These are phyloP conservation scores for Beris chalybata DNA, from an alignment of 2,888 invertebrate species.

Conservation along the genomic window DNA sequence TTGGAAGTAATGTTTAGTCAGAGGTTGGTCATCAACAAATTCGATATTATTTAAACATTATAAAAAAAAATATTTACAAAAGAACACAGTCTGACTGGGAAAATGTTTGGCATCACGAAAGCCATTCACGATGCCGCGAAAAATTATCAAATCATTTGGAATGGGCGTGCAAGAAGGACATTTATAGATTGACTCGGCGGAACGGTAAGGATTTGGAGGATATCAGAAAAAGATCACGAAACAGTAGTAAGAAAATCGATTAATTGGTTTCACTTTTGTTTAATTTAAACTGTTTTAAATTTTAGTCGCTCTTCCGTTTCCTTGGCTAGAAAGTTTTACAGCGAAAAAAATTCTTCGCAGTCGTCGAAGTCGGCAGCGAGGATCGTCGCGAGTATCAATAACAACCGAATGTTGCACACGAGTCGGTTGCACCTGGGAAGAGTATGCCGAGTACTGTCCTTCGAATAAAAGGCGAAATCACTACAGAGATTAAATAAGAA, in stretches of 20 bases:
- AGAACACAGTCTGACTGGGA: constrained; percentile 64
- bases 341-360: constrained; percentile 50
- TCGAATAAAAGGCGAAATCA: constrained; percentile 59
- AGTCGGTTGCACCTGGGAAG: constrained; percentile 65
- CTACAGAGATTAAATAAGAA: constrained; percentile 32
- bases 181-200: constrained; percentile 60
- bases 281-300: constrained; percentile 35
- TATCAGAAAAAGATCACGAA: constrained; percentile 29
- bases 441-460: constrained; percentile 67
- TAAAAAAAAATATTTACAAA: constrained; percentile 8
- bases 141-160: constrained; percentile 61
- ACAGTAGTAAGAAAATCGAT: constrained; percentile 19
- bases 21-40: constrained; percentile 48
- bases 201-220: constrained; percentile 44
- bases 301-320: constrained; percentile 44
- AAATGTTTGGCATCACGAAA: constrained; percentile 63
- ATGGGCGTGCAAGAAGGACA: constrained; percentile 67
- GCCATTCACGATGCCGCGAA: constrained; percentile 62
- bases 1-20: constrained; percentile 57
- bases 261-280: constrained; percentile 24
- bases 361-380: constrained; percentile 48
- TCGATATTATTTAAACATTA: too few species aligned
- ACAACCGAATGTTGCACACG: constrained; percentile 64
- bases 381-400: constrained; percentile 52
- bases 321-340: constrained; percentile 53